These are phyloP conservation scores for Melanargia galathea DNA, from an alignment of 2,888 invertebrate species.

Conservation along the genomic window DNA sequence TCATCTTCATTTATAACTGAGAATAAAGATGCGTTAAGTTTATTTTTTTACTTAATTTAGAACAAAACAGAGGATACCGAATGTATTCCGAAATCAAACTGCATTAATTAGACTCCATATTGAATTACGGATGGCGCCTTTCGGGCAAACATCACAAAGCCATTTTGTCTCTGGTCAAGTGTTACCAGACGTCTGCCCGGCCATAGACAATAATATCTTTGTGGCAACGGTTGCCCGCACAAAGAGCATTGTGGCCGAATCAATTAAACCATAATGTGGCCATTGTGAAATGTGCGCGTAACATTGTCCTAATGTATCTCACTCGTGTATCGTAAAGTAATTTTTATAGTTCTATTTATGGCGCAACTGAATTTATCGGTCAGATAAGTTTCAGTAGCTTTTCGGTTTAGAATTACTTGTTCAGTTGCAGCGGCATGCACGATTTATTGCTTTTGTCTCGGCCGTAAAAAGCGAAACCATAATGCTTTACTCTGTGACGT, in stretches of 20 bases:
- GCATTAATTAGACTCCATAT: constrained; percentile 58
- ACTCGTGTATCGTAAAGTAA: constrained; percentile 74
- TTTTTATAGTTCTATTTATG: constrained; percentile 80
- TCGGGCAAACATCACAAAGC: constrained; percentile 73
- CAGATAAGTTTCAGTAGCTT: constrained; percentile 75
- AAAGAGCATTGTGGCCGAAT: constrained; percentile 78
- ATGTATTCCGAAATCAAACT: constrained; percentile 51
- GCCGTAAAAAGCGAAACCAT: constrained; percentile 44
- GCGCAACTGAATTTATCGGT: constrained; percentile 70
- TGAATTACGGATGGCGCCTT: constrained; percentile 79
- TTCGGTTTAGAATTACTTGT: constrained; percentile 66
- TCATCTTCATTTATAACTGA: neutral
- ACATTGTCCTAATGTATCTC: constrained; percentile 81
- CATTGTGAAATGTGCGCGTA: constrained; percentile 74
- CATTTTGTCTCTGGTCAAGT: constrained; percentile 81
- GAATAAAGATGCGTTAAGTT: neutral
- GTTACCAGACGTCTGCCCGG: constrained; percentile 77
- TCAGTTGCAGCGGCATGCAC: constrained; percentile 43
- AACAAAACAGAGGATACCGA: constrained; percentile 40
- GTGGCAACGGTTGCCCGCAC: constrained; percentile 64
- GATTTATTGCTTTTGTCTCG: constrained; percentile 62
- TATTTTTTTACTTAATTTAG: constrained; percentile 21
- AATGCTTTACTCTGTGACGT: constrained; percentile 39
- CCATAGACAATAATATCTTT: constrained; percentile 78
- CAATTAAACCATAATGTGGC: constrained; percentile 79